phyloP scores from a whole-genome alignment of 2,888 invertebrate species.

The Heliothis peltigera region DNA sequence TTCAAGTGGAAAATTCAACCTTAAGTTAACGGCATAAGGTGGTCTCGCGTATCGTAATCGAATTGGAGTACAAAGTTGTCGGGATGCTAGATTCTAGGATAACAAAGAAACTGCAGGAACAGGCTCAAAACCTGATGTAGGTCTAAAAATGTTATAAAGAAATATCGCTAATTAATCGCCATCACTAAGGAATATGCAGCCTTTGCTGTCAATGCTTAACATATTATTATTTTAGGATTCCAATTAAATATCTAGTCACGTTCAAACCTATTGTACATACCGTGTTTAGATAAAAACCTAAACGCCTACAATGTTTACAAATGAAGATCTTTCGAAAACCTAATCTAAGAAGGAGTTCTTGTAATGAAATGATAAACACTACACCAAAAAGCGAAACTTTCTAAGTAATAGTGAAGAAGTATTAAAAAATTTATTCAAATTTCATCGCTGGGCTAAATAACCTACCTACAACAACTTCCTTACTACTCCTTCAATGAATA shows the following conservation, averaged over 20 bases:
- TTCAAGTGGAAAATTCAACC: constrained; percentile 43
- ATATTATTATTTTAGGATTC: not conserved
- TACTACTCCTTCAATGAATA: too few species aligned
- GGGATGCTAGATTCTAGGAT: constrained; percentile 52
- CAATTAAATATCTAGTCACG: not conserved
- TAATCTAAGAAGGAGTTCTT: not conserved
- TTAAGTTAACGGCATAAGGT: constrained; percentile 42
- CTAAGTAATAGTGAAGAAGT: not conserved
- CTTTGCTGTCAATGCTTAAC: not conserved
- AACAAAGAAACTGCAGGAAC: constrained; percentile 47
- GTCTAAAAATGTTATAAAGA: not conserved
- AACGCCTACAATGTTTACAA: not conserved
- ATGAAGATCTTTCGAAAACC: not conserved
- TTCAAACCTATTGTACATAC: not conserved
- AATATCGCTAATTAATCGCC: too few species aligned
- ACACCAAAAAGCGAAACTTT: not conserved
- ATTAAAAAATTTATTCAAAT: not conserved
- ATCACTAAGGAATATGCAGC: not conserved
- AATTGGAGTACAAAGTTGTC: constrained; percentile 58
- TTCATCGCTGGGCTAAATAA: not conserved
- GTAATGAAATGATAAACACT: not conserved
- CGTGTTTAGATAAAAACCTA: not conserved
- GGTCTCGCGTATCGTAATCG: constrained; percentile 18
- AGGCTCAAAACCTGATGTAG: not conserved
- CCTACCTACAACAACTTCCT: not conserved